Evolutionary conservation across 2,113 vertebrate genomes (phyloP), one percentile per base, ranked within the genome.

Genomic region (Piliocolobus tephrosceles): DNA sequence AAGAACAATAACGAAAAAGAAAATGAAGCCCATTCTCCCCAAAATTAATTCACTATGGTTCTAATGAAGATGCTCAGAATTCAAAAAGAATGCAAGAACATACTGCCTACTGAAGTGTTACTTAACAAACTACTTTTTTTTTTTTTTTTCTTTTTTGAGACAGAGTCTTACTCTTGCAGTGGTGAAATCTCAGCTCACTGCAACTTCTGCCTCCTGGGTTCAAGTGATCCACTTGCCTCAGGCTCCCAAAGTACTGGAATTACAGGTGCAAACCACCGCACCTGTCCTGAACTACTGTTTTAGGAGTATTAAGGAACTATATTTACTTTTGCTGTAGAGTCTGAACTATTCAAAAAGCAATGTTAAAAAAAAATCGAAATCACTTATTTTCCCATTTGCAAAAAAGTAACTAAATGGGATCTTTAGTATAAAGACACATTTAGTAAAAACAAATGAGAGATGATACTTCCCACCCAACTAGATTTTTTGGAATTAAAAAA

Each of bases 31-130:
- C 40, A 50, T 88, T 88, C 47, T 93, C 90, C 22, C 61, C 92
- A 88, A 96, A 94, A 96, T 91, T 93, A 85, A 92, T 96, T 92
- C 47, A 72, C 61, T 78, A 9, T 80, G 76, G 27, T 95, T 11
- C 32, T 43, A 64, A 88, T 94, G 84, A 94, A 96, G n/a, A 45
- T 94, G 85, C 89, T 96, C 68, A 83, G 17, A 97, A 94, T 83
- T 80, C 95, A 82, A 95, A 86, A 94, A 85, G 30, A 93, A 57
- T 57, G 16, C 5, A 43, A 70, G 38, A 50, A 50, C 16, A 17
- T 16, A 58, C 6, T 47, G 16, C 20, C 50, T 89, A 16, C 18
- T 92, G 68, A 47, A 94, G 38, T 17, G 8, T 73, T 82, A n/a
- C 17, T 45, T 68, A 55, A 52, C 73, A 27, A 96, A 50, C 23